Base-by-base conservation (phyloP, 1,140 invertebrate genomes). In the Brachionus manjavacas region DNA sequence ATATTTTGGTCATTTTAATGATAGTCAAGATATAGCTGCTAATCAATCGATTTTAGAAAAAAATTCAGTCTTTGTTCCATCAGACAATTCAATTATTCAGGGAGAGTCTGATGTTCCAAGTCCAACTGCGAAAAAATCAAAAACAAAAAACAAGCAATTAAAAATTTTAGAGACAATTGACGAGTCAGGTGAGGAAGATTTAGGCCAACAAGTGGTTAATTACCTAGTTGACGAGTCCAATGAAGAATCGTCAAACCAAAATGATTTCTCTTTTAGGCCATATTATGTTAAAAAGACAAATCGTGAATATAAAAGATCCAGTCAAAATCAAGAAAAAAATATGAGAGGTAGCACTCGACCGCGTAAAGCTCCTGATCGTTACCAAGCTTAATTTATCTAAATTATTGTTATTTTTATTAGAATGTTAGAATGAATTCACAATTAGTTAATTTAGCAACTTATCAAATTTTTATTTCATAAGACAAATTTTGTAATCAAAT, bases 81-180 rank as follows among this genome's bases (percentile, higher is more conserved):
- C 64, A 66, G 64, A 66, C 64, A 11, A 66, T 31, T 66, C 28
- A 66, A 66, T 66, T 66, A 25, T 28, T 66, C 55, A 60, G 20
- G n/a, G 2, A 2, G 55, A 60, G 55, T 25, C 55, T 60, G 4
- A 60, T 1, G 55, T 60, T 60, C 55, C n/a, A 25, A 64, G 25
- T 4, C 55, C 55, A 64, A 64, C 55, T 64, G 23, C 3, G 23
- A 64, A 64, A 23, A 31, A 31, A 31, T 25, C 23, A 64, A 25
- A 64, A 64, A 64, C n/a, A 20, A 64, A 64, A 23, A 25, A 64
- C 0, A 4, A 31, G 55, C 55, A 20, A 6, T 20, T 64, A 64
- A 64, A 64, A 64, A 64, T 64, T 64, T 64, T 64, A 64, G 16
- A 64, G 23, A 64, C 55, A 64, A 64, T 64, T 64, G 55, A 64